Evolutionary conservation across 2,113 vertebrate genomes (phyloP), one percentile per base, ranked within the genome.

Genomic region (Chelonoidis abingdonii): DNA sequence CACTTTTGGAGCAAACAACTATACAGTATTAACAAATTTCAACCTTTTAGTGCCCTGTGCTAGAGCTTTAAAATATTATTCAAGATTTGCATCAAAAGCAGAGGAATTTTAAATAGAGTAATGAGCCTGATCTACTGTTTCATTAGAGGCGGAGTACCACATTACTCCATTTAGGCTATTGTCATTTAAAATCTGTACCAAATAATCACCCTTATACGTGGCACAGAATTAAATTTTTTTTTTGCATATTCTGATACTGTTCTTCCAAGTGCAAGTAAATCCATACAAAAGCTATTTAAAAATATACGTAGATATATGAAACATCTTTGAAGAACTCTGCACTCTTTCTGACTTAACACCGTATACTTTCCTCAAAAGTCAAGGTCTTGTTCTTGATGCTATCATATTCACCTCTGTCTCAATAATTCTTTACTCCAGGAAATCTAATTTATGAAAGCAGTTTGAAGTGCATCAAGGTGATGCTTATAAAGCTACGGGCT

Each of bases 161-260:
- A 47, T 6, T 24, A 47, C 6, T 84, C 11, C 44, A 5, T 59
- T 89, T 94, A 25, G 24, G 47, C 4, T 3, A 0, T 5, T 86
- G 4, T 56, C 10, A 25, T 79, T 90, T 56, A 57, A 13, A 80
- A 27, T 75, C 47, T 65, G 19, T 76, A 41, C 4, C 5, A 84
- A 88, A 52, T 24, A 38, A 3, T 35, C 80, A 2, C 5, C 72
- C 84, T 38, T 80, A 38, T 0, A 0, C 75, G 50, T 76, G 52
- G 1, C 31, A 76, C 65, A 75, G 8, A 80, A 91, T 29, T 86
- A 21, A 54, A 4, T 56, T 25, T 3, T 69, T 89, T 89, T 79
- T 57, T 84, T 53, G 3, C 47, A 3, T 52, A 35, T 56, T 62
- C 3, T 12, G 47, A 22, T 56, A 56, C 4, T 22, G 25, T 84